Evolutionary conservation across 2,113 vertebrate genomes (phyloP).

Genomic region (Dromiciops gliroides): DNA sequence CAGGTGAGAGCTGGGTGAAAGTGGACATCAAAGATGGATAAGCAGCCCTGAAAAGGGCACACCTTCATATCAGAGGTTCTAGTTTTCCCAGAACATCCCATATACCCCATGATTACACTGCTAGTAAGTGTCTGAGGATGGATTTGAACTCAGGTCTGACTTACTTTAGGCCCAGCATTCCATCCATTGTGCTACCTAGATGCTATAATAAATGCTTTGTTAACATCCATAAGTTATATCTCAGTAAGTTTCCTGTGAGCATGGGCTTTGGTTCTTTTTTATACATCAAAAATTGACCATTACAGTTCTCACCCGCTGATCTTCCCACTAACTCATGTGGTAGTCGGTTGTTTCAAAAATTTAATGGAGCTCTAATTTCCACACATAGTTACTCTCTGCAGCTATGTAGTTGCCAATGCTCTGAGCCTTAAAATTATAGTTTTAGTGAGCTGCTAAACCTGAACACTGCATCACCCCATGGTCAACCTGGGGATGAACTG

Average conservation of each 20-base stretch:
- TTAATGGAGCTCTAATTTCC: neutral
- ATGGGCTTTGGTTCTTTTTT: neutral
- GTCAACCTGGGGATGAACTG: neutral
- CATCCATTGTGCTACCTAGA: neutral
- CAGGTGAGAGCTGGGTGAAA: no score
- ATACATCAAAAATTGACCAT: neutral
- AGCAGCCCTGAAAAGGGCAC: neutral
- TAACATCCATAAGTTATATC: neutral
- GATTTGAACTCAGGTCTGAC: neutral
- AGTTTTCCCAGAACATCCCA: neutral
- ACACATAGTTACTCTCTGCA: neutral
- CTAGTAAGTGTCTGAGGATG: neutral
- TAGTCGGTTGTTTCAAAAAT: neutral
- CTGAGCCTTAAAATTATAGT: neutral
- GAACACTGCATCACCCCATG: neutral
- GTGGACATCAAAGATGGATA: neutral
- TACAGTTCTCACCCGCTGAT: neutral
- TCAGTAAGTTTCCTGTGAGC: neutral
- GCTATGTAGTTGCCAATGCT: neutral
- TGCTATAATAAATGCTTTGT: neutral
- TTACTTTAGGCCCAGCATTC: neutral
- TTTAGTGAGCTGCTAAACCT: neutral
- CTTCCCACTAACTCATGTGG: neutral
- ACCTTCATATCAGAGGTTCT: neutral
- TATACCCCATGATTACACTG: neutral